phyloP scores from a whole-genome alignment of 2,888 invertebrate species.

The Calliopum simillimum region DNA sequence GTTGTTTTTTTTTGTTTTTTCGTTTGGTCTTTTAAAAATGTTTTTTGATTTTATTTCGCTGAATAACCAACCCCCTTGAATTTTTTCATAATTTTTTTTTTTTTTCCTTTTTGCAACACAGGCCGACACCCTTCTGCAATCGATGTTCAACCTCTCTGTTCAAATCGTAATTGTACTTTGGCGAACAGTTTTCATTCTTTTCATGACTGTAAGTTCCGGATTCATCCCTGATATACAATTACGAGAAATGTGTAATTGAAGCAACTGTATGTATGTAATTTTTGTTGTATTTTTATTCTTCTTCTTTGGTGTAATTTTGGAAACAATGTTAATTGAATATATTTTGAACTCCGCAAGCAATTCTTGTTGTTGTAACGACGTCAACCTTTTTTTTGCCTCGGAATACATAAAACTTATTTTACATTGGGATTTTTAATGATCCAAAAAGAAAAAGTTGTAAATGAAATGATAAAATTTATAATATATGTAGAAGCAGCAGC shows the following conservation, averaged over 20 bases:
- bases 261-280: background rate
- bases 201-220: background rate
- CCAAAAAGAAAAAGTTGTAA: too few relatives aligned
- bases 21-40: background rate
- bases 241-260: slow-evolving; percentile 2
- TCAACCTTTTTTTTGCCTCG: too few relatives aligned
- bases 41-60: background rate
- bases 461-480: too few relatives aligned
- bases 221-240: background rate
- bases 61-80: too few relatives aligned
- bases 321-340: slow-evolving; percentile 11
- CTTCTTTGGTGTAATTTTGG: background rate
- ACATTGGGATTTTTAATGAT: too few relatives aligned
- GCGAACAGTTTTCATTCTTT: slow-evolving; percentile 3
- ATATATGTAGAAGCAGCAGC: too few relatives aligned
- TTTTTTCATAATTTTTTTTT: background rate
- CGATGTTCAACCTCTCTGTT: too few relatives aligned
- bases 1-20: background rate
- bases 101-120: background rate
- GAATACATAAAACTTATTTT: too few relatives aligned
- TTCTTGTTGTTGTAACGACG: too few relatives aligned
- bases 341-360: background rate
- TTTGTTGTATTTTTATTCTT: background rate
- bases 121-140: too few relatives aligned
- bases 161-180: slow-evolving; percentile 4